These are phyloP conservation scores for Dascyllus trimaculatus DNA, from an alignment of 2,113 vertebrate species.

Conservation along the genomic window DNA sequence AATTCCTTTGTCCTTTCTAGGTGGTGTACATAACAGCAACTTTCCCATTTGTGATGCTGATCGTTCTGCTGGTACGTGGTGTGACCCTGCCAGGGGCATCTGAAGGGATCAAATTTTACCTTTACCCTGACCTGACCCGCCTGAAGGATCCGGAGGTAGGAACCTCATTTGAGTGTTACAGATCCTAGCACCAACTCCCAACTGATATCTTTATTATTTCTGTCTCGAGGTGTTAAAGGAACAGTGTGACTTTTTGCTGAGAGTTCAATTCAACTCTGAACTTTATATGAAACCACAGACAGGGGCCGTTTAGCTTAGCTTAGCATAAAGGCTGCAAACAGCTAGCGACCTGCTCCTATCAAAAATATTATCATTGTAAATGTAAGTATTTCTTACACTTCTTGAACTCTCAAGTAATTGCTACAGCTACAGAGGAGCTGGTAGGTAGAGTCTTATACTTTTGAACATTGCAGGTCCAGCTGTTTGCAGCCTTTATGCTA, in stretches of 20 bases:
- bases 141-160: slow-evolving; percentile 94
- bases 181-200: not conserved
- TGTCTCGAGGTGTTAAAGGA: not conserved
- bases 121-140: slow-evolving; percentile 94
- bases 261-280: not conserved
- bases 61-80: slow-evolving; percentile 94
- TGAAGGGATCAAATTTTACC: slow-evolving; percentile 98
- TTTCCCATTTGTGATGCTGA: slow-evolving; percentile 97
- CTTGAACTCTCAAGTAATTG: no score
- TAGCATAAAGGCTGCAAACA: no score
- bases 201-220: not conserved
- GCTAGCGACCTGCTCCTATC: no score
- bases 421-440: no score
- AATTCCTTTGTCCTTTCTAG: slow-evolving; percentile 58
- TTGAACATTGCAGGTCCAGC: no score
- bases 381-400: no score
- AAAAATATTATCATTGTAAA: no score
- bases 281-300: not conserved
- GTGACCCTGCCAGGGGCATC: slow-evolving; percentile 97
- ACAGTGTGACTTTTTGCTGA: not conserved
- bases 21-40: slow-evolving; percentile 97
- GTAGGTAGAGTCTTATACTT: no score
- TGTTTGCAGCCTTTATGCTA: no score
- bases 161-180: not conserved
- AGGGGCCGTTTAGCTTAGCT: not conserved